phyloP scores from a whole-genome alignment of 2,797 vertebrate species.

The Sparidentex hasta region DNA sequence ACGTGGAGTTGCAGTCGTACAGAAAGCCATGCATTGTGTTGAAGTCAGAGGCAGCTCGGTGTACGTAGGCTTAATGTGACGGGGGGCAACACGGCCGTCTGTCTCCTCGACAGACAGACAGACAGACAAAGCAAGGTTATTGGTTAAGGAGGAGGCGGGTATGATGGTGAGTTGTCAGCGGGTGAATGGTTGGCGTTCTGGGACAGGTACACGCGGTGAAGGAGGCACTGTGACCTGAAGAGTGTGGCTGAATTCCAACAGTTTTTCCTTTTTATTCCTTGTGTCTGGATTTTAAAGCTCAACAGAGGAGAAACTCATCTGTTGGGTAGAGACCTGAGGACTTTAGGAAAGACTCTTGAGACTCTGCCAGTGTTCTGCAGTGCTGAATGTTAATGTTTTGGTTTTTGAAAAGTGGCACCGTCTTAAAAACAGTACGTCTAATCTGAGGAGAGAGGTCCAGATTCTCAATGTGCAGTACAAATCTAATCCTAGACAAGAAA shows the following conservation, averaged over 20 bases:
- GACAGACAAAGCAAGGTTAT: conserved; percentile 3
- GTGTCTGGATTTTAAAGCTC: not conserved
- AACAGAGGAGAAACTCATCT: not conserved
- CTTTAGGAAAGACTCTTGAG: not conserved
- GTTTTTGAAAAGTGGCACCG: conserved; percentile 3
- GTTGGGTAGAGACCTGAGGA: not conserved
- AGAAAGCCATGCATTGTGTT: conserved; percentile 76
- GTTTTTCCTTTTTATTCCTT: not conserved
- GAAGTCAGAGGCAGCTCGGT: conserved; percentile 82
- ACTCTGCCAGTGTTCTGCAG: not conserved
- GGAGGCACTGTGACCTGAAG: conserved; percentile 64
- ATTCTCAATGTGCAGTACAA: conserved; percentile 38
- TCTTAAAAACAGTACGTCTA: not conserved
- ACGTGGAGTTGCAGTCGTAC: conserved; percentile 48
- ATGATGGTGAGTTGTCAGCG: not conserved
- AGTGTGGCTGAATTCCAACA: conserved; percentile 6
- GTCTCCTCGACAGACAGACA: conserved; percentile 11
- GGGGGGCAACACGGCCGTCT: conserved; percentile 17
- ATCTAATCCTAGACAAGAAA: conserved; percentile 35
- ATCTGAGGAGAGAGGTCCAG: conserved; percentile 43
- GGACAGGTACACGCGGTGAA: conserved; percentile 22
- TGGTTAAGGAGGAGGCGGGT: conserved; percentile 6
- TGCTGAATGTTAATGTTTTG: conserved; percentile 10
- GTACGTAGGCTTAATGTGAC: conserved; percentile 73
- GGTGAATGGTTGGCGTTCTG: conserved; percentile 24